A percentile compares a stretch with the other conserved stretches of the same genome.
phyloP scores from a whole-genome alignment of 2,113 vertebrate species.

The Campylomormyrus tamandua region DNA sequence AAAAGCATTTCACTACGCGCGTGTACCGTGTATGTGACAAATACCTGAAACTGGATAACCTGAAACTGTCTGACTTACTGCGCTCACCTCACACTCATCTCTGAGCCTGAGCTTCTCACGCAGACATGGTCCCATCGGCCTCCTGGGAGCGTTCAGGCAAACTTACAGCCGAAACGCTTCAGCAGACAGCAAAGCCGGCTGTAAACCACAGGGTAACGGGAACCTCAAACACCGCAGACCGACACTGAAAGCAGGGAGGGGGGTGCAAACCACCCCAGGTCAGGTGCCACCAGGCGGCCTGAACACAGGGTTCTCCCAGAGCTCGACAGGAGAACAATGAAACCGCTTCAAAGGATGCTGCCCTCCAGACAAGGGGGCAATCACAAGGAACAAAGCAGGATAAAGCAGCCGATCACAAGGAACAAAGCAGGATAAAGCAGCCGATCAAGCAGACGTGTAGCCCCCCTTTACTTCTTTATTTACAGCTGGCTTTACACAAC shows the following conservation, averaged over 20 bases:
- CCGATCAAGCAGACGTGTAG: not conserved
- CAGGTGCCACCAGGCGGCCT: not conserved
- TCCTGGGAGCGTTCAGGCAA: not conserved
- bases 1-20: not conserved
- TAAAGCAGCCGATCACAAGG: not conserved
- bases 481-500: not conserved
- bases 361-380: not conserved
- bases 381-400: not conserved
- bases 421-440: not conserved
- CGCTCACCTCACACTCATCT: constrained; percentile 14
- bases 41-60: not conserved
- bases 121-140: not conserved
- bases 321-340: not conserved
- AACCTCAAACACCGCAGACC: not conserved
- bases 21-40: not conserved
- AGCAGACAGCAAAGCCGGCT: not conserved
- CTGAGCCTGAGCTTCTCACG: constrained; percentile 16
- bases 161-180: not conserved
- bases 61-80: not conserved
- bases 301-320: not conserved
- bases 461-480: not conserved
- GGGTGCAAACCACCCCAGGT: not conserved
- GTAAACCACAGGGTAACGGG: not conserved
- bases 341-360: not conserved
- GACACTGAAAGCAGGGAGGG: not conserved